Conservation (phyloP, 2,888 invertebrate genomes). For the Drosophila prolongata region DNA sequence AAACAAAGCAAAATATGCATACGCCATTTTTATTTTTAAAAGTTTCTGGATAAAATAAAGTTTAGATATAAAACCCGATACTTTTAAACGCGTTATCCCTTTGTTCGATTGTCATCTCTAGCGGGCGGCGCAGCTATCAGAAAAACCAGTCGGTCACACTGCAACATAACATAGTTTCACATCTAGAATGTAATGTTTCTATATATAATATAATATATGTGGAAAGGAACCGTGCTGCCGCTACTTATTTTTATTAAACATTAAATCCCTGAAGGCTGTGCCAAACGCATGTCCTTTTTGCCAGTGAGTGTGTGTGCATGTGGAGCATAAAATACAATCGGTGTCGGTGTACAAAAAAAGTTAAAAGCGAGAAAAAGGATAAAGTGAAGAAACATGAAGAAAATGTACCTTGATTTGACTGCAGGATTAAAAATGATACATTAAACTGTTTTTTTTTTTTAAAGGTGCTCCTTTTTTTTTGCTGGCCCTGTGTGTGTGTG, state of each 20-base stretch:
- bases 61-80: no score
- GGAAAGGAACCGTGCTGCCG: constrained; percentile 15
- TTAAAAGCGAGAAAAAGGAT: constrained; percentile 9
- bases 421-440: constrained; percentile 3
- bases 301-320: constrained; percentile 44
- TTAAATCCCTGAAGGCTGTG: constrained; percentile 64
- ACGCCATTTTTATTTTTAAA: no score
- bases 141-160: neutral
- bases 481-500: constrained; percentile 1
- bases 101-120: no score
- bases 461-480: constrained; percentile 11
- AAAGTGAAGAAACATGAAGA: constrained; percentile 6
- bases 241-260: constrained; percentile 44
- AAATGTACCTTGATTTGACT: constrained; percentile 10
- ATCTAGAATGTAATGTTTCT: no score
- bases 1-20: no score
- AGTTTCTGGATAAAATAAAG: no score
- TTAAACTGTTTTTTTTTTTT: constrained; percentile 11
- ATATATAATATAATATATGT: no score
- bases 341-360: constrained; percentile 15
- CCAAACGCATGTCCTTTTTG: constrained; percentile 68
- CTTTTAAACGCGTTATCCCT: no score
- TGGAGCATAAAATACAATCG: constrained; percentile 12
- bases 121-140: no score
- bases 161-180: no score